Evolutionary conservation across 2,797 vertebrate species (phyloP).

Genomic region (Dallia pectoralis): DNA sequence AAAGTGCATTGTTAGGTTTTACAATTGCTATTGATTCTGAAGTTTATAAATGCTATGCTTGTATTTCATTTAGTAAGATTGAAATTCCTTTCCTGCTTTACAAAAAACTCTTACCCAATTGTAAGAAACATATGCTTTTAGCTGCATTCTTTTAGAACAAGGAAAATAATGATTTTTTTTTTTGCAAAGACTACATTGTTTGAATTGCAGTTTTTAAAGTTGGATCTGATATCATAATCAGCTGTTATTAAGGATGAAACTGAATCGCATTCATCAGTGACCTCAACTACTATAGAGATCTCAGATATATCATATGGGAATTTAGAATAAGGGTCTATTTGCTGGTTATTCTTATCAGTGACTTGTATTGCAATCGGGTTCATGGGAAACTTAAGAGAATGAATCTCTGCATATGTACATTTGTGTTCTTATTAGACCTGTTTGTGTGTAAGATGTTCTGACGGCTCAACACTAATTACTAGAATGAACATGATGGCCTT

Average conservation of each 20-base stretch:
- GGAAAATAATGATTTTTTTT: background rate
- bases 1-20: slow-evolving; percentile 40
- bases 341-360: background rate
- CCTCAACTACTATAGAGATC: slow-evolving; percentile 39
- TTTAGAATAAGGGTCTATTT: background rate
- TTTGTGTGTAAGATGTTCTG: slow-evolving; percentile 42
- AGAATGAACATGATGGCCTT: background rate
- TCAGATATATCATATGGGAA: slow-evolving; percentile 6
- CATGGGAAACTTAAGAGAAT: slow-evolving; percentile 25
- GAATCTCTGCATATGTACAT: slow-evolving; percentile 1
- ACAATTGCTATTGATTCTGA: slow-evolving; percentile 28
- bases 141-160: slow-evolving; percentile 31
- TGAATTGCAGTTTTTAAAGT: slow-evolving; percentile 21
- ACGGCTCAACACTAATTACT: slow-evolving; percentile 18
- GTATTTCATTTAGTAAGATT: slow-evolving; percentile 27
- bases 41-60: slow-evolving; percentile 10
- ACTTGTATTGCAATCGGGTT: slow-evolving; percentile 20
- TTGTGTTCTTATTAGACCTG: slow-evolving; percentile 8
- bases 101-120: background rate
- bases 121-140: slow-evolving; percentile 22
- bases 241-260: background rate
- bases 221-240: background rate
- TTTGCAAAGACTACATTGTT: slow-evolving; percentile 18
- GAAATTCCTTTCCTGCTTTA: background rate
- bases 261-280: slow-evolving; percentile 43